Evolutionary conservation across 2,113 vertebrate genomes (phyloP).

Genomic region (Malurus cyaneus): DNA sequence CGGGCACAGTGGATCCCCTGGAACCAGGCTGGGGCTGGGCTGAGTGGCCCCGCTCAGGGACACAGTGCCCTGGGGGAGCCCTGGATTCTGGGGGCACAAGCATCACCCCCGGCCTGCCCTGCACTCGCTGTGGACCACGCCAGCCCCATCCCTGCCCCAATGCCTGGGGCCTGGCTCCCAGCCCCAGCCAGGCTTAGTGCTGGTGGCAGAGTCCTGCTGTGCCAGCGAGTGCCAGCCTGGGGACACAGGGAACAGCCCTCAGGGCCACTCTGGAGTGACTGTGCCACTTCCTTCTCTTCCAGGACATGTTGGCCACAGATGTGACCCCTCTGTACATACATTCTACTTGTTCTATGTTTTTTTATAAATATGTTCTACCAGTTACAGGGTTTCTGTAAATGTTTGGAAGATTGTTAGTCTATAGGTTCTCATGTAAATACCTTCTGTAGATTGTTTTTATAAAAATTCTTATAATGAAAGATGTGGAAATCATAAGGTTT

Average conservation of each 20-base stretch:
- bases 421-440: neutral
- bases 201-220: neutral
- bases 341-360: too few species aligned
- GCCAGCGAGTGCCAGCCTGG: neutral
- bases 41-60: neutral
- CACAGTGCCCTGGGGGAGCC: neutral
- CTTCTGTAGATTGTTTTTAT: neutral
- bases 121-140: neutral
- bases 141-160: neutral
- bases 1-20: neutral
- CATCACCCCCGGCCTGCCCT: neutral
- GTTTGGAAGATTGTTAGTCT: neutral
- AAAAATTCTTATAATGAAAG: too few species aligned
- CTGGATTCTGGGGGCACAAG: neutral
- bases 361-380: too few species aligned
- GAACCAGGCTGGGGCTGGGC: neutral
- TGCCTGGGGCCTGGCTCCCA: neutral
- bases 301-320: too few species aligned
- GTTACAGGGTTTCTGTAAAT: neutral
- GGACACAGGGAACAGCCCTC: neutral
- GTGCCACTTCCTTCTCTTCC: neutral
- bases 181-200: neutral
- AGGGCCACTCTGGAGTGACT: neutral
- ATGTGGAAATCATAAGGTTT: neutral
- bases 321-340: accelerated